These are phyloP conservation scores for Odontamblyopus lacepedii DNA, from an alignment of 2,797 vertebrate species.

Conservation along the genomic window DNA sequence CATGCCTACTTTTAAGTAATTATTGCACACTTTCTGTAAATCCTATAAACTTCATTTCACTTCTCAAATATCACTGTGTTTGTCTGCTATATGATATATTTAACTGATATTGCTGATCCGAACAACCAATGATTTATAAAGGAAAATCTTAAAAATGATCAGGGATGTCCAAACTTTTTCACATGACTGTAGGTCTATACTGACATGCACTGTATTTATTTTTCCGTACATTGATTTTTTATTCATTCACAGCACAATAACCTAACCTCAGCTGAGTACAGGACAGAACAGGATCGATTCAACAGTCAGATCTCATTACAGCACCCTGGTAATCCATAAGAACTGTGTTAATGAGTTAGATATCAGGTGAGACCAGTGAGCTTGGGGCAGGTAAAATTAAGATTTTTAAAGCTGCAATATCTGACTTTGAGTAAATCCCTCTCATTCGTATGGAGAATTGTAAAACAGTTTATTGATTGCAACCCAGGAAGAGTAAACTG, in stretches of 20 bases:
- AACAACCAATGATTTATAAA: no score
- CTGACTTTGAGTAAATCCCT: not conserved
- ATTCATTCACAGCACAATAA: not conserved
- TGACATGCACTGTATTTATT: not conserved
- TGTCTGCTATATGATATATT: no score
- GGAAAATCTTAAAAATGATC: no score
- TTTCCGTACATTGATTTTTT: conserved; percentile 6
- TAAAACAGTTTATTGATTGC: not conserved
- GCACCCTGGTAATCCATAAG: conserved; percentile 32
- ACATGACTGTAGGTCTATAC: not conserved
- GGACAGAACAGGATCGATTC: conserved; percentile 49
- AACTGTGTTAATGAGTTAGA: conserved; percentile 18
- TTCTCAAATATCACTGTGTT: no score
- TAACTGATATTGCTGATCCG: no score
- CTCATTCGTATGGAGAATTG: no score
- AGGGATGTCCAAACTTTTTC: no score
- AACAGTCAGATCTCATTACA: conserved; percentile 41
- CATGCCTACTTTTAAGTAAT: no score
- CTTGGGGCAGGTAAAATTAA: not conserved
- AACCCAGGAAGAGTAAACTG: not conserved
- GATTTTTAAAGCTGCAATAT: not conserved
- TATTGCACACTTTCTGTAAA: no score
- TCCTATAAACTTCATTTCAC: no score
- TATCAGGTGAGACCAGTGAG: not conserved
- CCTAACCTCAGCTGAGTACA: conserved; percentile 12